phyloP scores from a whole-genome alignment of 2,113 vertebrate species.

The Tonatia bakeri region DNA sequence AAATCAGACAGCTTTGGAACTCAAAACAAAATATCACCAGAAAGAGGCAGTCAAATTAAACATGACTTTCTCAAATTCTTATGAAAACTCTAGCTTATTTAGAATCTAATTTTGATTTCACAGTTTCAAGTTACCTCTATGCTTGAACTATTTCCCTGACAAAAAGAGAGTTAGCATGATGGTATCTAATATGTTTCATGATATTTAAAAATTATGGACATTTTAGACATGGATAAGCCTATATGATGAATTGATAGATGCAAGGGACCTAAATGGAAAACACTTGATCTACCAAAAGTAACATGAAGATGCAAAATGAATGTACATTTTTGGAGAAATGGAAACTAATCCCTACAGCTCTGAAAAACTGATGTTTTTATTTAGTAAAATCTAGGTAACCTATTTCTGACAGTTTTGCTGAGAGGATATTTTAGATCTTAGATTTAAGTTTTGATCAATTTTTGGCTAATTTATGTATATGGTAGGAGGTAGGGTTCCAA shows the following conservation, averaged over 20 bases:
- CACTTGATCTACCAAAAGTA: neutral
- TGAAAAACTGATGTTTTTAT: neutral
- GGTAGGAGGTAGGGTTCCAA: neutral
- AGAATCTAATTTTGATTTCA: conserved; percentile 32
- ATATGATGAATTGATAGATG: neutral
- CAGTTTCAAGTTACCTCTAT: conserved; percentile 17
- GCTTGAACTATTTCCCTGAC: neutral
- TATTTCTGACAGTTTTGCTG: neutral
- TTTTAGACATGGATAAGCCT: neutral
- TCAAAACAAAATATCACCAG: conserved; percentile 55
- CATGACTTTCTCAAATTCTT: conserved; percentile 37
- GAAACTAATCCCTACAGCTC: neutral
- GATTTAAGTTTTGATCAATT: neutral
- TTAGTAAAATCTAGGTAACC: conserved; percentile 3
- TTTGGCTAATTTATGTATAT: neutral
- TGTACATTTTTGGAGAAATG: neutral
- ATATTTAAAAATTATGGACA: neutral
- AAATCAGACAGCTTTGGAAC: conserved; percentile 50
- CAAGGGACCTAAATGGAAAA: neutral
- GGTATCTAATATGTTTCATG: neutral
- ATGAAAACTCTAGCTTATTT: conserved; percentile 28
- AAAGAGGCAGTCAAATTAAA: conserved; percentile 58
- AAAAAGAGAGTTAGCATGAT: conserved; percentile 3
- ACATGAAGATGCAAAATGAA: neutral
- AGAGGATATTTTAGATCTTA: neutral